These are phyloP conservation scores for Eurytoma adleriae DNA, from an alignment of 2,888 invertebrate species.

Conservation along the genomic window DNA sequence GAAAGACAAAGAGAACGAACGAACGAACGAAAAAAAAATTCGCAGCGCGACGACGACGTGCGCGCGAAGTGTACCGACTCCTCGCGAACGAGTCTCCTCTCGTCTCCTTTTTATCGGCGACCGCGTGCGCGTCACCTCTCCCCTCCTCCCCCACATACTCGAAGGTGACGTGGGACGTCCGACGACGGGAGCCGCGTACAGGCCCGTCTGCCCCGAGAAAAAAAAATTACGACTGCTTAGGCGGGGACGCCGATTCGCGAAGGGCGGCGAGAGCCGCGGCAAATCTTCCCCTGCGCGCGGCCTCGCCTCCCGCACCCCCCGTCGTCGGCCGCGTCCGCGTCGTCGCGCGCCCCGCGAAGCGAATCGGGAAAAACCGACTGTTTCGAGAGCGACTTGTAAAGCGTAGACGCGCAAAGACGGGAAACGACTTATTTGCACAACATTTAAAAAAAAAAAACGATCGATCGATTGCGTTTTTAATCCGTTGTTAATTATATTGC, in stretches of 20 bases:
- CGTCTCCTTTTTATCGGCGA: not conserved
- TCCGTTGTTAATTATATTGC: constrained; percentile 69
- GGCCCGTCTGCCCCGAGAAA: not conserved
- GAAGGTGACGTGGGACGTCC: not conserved
- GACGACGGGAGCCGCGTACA: constrained; percentile 8
- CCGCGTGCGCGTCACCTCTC: not conserved
- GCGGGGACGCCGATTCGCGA: not conserved
- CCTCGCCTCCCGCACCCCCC: not conserved
- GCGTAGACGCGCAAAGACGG: constrained; percentile 54
- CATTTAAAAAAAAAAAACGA: constrained; percentile 68
- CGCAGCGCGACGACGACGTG: constrained; percentile 10
- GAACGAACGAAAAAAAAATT: constrained; percentile 15
- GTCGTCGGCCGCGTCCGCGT: constrained; percentile 26
- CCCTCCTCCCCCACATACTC: not conserved
- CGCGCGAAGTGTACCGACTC: constrained; percentile 1
- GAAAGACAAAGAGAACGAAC: constrained; percentile 6
- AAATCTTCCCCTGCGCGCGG: constrained; percentile 33
- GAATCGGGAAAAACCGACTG: not conserved
- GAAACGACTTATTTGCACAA: constrained; percentile 74
- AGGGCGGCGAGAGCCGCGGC: not conserved
- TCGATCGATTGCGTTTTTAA: constrained; percentile 69
- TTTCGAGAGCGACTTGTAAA: constrained; percentile 3
- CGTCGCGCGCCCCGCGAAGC: constrained; percentile 19
- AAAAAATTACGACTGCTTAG: no score
- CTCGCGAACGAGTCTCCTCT: constrained; percentile 3